These are phyloP conservation scores for Podilymbus podiceps DNA, from an alignment of 2,113 vertebrate genomes.

Conservation along the genomic window DNA sequence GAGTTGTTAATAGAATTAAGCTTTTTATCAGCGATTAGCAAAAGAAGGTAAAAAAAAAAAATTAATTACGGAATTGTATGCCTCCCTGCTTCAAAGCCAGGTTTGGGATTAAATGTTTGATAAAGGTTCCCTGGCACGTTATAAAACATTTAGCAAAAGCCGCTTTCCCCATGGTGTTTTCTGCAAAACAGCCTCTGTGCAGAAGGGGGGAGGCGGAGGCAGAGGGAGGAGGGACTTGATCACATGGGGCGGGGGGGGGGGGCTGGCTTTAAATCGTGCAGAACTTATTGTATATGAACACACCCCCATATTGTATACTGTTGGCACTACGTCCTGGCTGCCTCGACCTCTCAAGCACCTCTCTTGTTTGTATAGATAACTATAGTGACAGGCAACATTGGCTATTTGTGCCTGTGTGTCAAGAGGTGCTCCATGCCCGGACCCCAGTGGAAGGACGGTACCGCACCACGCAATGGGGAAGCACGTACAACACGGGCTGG, in stretches of 20 bases:
- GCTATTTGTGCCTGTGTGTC: neutral
- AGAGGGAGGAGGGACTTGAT: neutral
- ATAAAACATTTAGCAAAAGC: constrained; percentile 80
- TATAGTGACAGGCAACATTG: neutral
- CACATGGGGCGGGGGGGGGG: neutral
- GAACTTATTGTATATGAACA: neutral
- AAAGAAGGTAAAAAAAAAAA: constrained; percentile 84
- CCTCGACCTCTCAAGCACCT: neutral
- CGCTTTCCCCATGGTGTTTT: constrained; percentile 62
- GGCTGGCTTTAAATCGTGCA: neutral
- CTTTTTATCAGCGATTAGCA: constrained; percentile 88
- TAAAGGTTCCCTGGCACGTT: constrained; percentile 80
- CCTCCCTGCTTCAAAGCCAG: constrained; percentile 84
- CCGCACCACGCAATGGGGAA: neutral
- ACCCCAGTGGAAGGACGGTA: neutral
- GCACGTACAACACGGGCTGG: accelerated
- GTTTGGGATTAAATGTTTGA: constrained; percentile 84
- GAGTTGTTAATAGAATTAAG: constrained; percentile 88
- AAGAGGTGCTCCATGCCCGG: neutral
- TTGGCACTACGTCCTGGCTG: neutral
- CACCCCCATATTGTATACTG: neutral
- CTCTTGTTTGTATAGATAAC: neutral
- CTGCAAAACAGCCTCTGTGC: constrained; percentile 57
- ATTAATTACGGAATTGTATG: constrained; percentile 86
- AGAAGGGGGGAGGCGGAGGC: neutral